Conservation (phyloP, 2,797 vertebrate genomes). For the Pangasius sanitwongsei region DNA sequence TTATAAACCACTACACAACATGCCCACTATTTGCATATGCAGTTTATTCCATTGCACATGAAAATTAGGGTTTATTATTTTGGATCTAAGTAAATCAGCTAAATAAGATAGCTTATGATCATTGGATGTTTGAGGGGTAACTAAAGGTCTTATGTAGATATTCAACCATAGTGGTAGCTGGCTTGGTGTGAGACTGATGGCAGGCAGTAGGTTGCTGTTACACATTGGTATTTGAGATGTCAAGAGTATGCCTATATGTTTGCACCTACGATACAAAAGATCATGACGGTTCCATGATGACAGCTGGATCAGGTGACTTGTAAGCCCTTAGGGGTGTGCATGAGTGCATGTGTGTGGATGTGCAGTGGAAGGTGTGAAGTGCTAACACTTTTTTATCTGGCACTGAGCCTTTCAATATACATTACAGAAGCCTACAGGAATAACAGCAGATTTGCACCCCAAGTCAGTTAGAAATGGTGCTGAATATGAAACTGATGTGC, state of each 20-base stretch:
- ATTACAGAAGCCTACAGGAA: neutral
- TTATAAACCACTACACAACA: neutral
- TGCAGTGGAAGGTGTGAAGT: slow-evolving; percentile 1
- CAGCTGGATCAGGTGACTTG: slow-evolving; percentile 15
- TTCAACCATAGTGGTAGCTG: neutral
- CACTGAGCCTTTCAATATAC: slow-evolving; percentile 1
- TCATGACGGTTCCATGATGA: neutral
- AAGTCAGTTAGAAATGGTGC: neutral
- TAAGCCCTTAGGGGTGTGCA: neutral
- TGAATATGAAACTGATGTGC: neutral
- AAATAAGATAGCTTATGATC: neutral
- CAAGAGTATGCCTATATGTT: neutral
- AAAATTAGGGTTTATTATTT: neutral
- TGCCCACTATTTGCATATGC: neutral
- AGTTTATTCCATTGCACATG: neutral
- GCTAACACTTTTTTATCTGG: slow-evolving; percentile 8
- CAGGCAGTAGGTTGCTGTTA: neutral
- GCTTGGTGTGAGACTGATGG: neutral
- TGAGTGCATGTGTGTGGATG: neutral
- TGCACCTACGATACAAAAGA: slow-evolving; percentile 13
- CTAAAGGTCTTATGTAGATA: neutral
- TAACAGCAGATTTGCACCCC: neutral
- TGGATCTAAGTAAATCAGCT: neutral
- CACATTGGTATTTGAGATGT: neutral
- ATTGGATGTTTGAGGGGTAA: neutral